Evolutionary conservation across 2,888 invertebrate species (phyloP).

Genomic region (Ptychoptera albimana): DNA sequence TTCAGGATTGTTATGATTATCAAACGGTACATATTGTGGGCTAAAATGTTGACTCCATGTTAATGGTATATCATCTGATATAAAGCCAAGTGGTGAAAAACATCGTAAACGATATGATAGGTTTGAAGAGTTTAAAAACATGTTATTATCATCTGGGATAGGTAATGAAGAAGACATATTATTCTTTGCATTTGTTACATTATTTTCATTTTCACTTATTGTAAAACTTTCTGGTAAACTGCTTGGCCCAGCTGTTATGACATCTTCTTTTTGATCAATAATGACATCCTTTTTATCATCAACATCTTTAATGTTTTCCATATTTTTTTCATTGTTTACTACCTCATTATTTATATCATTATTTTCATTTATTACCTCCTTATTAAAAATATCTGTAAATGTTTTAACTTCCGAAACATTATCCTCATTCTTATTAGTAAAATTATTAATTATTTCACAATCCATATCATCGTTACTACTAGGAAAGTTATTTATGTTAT

Average conservation of each 20-base stretch:
- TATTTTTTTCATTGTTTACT: too few relatives aligned
- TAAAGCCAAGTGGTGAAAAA: constrained; percentile 5
- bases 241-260: not conserved
- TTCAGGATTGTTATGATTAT: constrained; percentile 18
- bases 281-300: not conserved
- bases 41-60: constrained; percentile 7
- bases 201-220: not conserved
- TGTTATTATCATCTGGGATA: not conserved
- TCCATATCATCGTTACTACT: too few relatives aligned
- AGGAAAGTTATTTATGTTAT: too few relatives aligned
- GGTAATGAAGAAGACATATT: not conserved
- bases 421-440: too few relatives aligned
- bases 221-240: not conserved
- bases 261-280: not conserved
- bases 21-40: constrained; percentile 15
- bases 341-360: too few relatives aligned
- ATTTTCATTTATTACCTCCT: too few relatives aligned
- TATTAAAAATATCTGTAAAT: too few relatives aligned
- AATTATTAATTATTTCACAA: too few relatives aligned
- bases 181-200: not conserved
- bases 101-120: not conserved
- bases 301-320: too few relatives aligned
- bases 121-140: too few relatives aligned
- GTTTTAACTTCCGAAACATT: too few relatives aligned
- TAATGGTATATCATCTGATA: not conserved